Conservation (phyloP, 2,113 vertebrate species). For the Gnathonemus echidnorhynchus region DNA sequence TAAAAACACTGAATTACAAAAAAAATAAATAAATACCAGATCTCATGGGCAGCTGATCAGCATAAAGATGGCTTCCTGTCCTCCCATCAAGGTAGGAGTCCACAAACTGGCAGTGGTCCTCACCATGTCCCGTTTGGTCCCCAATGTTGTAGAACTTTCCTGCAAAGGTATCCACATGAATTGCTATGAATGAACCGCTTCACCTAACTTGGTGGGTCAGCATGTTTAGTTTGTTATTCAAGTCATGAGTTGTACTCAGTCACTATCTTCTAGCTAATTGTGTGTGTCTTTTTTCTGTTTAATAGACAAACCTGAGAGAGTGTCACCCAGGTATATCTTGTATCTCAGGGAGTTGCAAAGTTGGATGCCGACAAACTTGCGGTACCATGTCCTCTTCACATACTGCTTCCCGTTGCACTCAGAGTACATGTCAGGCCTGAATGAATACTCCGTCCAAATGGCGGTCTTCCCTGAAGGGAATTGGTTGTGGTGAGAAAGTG, state of each 20-base stretch:
- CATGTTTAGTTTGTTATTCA: not conserved
- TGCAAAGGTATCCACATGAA: slow-evolving; percentile 43
- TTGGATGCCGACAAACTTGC: slow-evolving; percentile 93
- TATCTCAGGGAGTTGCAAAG: slow-evolving; percentile 93
- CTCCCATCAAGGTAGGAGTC: slow-evolving; percentile 91
- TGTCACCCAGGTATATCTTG: slow-evolving; percentile 94
- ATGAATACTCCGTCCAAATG: slow-evolving; percentile 92
- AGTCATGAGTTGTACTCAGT: not conserved
- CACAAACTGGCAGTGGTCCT: slow-evolving; percentile 97
- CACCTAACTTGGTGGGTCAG: not conserved
- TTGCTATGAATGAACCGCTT: not conserved
- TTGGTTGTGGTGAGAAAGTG: not conserved
- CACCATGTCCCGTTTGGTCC: slow-evolving; percentile 88
- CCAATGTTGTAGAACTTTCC: slow-evolving; percentile 94
- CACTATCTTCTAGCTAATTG: not conserved
- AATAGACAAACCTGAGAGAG: slow-evolving; percentile 73
- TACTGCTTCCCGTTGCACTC: slow-evolving; percentile 90
- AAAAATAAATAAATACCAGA: slow-evolving; percentile 55
- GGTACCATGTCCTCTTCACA: slow-evolving; percentile 94
- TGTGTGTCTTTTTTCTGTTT: not conserved
- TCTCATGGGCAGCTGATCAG: slow-evolving; percentile 73
- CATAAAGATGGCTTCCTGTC: slow-evolving; percentile 71
- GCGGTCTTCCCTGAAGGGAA: slow-evolving; percentile 76
- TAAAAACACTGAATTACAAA: too few relatives aligned
- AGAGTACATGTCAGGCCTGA: slow-evolving; percentile 78